A percentile compares a stretch with the other conserved stretches of the same genome.
These are phyloP conservation scores for Mallotus villosus DNA, from an alignment of 2,797 vertebrate genomes.

Conservation along the genomic window DNA sequence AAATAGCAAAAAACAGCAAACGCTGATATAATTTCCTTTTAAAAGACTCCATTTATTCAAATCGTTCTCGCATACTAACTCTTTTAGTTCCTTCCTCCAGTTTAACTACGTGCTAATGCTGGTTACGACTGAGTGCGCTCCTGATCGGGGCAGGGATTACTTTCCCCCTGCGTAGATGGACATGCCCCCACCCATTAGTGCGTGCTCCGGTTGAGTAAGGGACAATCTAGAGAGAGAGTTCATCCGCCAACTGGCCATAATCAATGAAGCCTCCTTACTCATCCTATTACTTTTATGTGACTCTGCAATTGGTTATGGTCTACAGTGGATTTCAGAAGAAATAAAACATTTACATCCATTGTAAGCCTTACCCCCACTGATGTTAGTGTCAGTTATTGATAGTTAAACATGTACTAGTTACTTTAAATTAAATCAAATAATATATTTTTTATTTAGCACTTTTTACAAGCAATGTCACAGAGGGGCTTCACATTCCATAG, in stretches of 20 bases:
- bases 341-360: background rate
- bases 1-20: slow-evolving; percentile 64
- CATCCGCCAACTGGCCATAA: slow-evolving; percentile 49
- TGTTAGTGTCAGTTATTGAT: too few relatives aligned
- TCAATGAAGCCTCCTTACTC: background rate
- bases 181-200: slow-evolving; percentile 24
- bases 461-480: too few relatives aligned
- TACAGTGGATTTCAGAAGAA: background rate
- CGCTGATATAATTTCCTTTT: slow-evolving; percentile 67
- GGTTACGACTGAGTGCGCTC: slow-evolving; percentile 24
- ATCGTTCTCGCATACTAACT: slow-evolving; percentile 68
- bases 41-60: slow-evolving; percentile 75
- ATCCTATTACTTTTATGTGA: background rate
- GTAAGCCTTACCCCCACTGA: too few relatives aligned
- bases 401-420: too few relatives aligned
- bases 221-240: slow-evolving; percentile 15
- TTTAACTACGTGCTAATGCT: slow-evolving; percentile 50
- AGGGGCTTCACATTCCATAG: too few relatives aligned
- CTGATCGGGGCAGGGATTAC: slow-evolving; percentile 38
- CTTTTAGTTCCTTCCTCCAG: slow-evolving; percentile 49
- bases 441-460: too few relatives aligned
- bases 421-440: too few relatives aligned
- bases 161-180: slow-evolving; percentile 54
- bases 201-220: slow-evolving; percentile 18
- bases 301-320: background rate